Evolutionary conservation across 1,140 invertebrate species (phyloP), one percentile per base, ranked within the genome.

Genomic region (Choristoneura fumiferana): DNA sequence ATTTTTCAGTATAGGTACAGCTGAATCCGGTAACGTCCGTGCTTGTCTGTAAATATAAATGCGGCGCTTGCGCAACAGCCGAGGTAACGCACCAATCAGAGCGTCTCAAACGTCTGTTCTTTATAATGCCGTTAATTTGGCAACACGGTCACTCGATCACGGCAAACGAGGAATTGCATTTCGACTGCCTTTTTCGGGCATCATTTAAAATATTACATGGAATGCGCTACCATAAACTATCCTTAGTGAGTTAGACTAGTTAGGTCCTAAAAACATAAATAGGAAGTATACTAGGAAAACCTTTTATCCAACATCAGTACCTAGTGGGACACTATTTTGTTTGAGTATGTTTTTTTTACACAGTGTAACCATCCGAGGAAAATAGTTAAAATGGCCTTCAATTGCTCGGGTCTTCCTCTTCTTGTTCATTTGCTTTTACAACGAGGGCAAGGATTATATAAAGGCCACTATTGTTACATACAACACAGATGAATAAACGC

Each of bases 71-170:
- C 73, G 79, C 70, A 81, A 73, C 39, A 29, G 53, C 54, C 61
- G 66, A 65, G 69, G 74, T 70, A 73, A 69, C 63, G 71, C 67
- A 71, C 72, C 65, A 83, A 85, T 78, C 78, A 85, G 82, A 83
- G 80, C 82, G 70, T 83, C 69, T 71, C 77, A 66, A 63, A 49
- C 29, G 43, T 17, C 57, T 18, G 36, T 64, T 67, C 56, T 60
- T 56, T 62, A 65, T 60, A 58, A 45, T 29, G 58, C 64, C 49
- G 45, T 40, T 59, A 63, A 63, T 70, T 67, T 67, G 59, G 17
- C 43, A 58, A 52, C 34, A 10, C n/a, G 55, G 14, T 34, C 9
- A 39, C 14, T 33, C 22, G 43, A 33, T 49, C 43, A 18, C 43
- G 10, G 22, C 12, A 12, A 12, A 33, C n/a, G 4, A 49, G 12